A percentile compares a stretch with the other conserved stretches of the same genome.
These are phyloP conservation scores for Carlito syrichta DNA, from an alignment of 2,113 vertebrate genomes.

Conservation along the genomic window DNA sequence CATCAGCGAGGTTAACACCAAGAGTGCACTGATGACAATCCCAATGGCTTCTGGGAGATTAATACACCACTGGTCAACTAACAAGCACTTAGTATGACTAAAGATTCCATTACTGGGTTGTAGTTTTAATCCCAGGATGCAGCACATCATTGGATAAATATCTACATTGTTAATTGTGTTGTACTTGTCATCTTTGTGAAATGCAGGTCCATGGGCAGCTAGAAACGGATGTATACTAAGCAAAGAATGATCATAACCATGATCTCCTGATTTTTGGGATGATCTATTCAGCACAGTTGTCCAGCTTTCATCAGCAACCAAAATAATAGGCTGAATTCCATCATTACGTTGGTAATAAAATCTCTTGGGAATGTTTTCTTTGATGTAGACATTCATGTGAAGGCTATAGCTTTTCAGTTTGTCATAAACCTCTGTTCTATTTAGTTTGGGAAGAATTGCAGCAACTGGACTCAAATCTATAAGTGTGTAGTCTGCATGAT, in stretches of 20 bases:
- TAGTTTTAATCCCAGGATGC: slow-evolving; percentile 85
- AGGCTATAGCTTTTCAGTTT: slow-evolving; percentile 83
- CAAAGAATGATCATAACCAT: slow-evolving; percentile 94
- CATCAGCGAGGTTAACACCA: slow-evolving; percentile 85
- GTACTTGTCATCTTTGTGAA: slow-evolving; percentile 82
- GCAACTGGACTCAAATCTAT: slow-evolving; percentile 89
- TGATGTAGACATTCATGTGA: slow-evolving; percentile 91
- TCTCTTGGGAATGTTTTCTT: slow-evolving; percentile 89
- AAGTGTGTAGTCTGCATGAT: slow-evolving; percentile 82
- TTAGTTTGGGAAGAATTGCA: slow-evolving; percentile 87
- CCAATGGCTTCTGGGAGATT: slow-evolving; percentile 81
- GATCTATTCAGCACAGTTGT: slow-evolving; percentile 87
- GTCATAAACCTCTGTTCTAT: slow-evolving; percentile 79
- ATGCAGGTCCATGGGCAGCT: slow-evolving; percentile 90
- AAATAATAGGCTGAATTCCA: slow-evolving; percentile 91
- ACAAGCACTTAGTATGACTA: slow-evolving; percentile 82
- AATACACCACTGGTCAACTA: slow-evolving; percentile 86
- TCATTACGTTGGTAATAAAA: slow-evolving; percentile 90
- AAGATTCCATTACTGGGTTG: slow-evolving; percentile 92
- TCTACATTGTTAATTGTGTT: slow-evolving; percentile 87
- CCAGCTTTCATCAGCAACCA: slow-evolving; percentile 97
- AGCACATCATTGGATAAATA: slow-evolving; percentile 96
- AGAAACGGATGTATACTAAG: slow-evolving; percentile 97
- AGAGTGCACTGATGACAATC: slow-evolving; percentile 87
- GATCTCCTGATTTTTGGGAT: slow-evolving; percentile 88